Evolutionary conservation across 2,888 invertebrate genomes (phyloP), one percentile per base, ranked within the genome.

Genomic region (Zele albiditarsus): DNA sequence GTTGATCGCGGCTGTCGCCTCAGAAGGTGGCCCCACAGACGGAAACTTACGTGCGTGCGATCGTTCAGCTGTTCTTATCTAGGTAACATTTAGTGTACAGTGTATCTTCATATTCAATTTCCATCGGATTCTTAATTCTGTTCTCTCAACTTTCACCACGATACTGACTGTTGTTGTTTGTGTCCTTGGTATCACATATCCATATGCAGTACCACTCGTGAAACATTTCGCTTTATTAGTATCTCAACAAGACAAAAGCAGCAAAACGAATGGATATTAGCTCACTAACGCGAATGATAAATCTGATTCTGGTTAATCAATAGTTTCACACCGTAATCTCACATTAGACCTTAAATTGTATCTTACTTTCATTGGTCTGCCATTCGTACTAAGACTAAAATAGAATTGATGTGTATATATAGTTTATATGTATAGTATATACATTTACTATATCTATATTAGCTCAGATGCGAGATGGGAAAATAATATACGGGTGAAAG

Each of bases 1-100:
- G 86, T 87, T 70, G 74, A 78, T 82, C 80, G 81, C 84, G 81
- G 84, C 80, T 82, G 83, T 84, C 83, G 84, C 80, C 83, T 83
- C 77, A 76, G 80, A 80, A 75, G 82, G 82, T 83, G 80, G 79
- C 77, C 60, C 70, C 73, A 72, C 76, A 71, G 77, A 65, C 76
- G 73, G 60, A 78, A 76, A 77, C 73, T 80, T 57, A 53, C 63
- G 57, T 62, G 71, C 27, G 74, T 73, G 42, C 42, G 23, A 72
- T 72, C 72, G 71, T 72, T 46, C 68, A 71, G 27, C 62, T 71
- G 31, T 57, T 65, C 68, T 20, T 14, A 12, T 25, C 74, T 63
- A 49, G 23, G 49, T 66, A 57, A 73, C 72, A 38, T 65, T 8
- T 38, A 58, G 46, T 58, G 31, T 33, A 33, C 27, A 53, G 53